phyloP scores from a whole-genome alignment of 2,888 invertebrate genomes.

The Perdita meconis region DNA sequence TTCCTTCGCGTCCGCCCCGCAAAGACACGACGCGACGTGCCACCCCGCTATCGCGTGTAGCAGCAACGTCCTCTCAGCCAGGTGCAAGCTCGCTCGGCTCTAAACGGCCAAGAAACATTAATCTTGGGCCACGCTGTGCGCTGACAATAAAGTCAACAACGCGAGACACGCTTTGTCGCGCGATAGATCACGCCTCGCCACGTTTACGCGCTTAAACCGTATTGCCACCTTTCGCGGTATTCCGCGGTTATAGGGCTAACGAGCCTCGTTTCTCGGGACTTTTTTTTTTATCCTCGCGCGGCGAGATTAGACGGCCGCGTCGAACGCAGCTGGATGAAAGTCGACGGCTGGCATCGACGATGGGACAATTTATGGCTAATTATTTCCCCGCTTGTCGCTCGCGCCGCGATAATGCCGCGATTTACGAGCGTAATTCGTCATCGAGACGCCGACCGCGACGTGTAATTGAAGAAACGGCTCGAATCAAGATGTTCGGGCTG shows the following conservation, averaged over 20 bases:
- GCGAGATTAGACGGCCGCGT: not conserved
- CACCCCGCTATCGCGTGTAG: not conserved
- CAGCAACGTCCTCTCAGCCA: conserved; percentile 10
- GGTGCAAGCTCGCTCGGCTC: conserved; percentile 25
- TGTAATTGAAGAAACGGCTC: conserved; percentile 47
- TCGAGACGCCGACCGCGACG: conserved; percentile 41
- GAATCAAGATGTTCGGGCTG: conserved; percentile 61
- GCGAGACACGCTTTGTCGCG: conserved; percentile 37
- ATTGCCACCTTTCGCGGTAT: not conserved
- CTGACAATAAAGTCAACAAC: conserved; percentile 51
- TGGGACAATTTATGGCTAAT: conserved; percentile 65
- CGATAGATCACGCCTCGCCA: conserved; percentile 41
- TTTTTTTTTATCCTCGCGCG: not conserved
- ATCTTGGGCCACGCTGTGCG: conserved; percentile 40
- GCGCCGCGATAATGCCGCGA: conserved; percentile 42
- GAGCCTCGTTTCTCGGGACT: conserved; percentile 2
- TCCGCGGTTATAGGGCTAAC: conserved; percentile 36
- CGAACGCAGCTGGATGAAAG: conserved; percentile 22
- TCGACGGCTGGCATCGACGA: conserved; percentile 23
- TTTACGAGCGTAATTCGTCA: conserved; percentile 62
- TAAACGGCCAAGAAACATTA: conserved; percentile 47
- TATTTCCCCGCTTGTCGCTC: conserved; percentile 36
- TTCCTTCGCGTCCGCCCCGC: conserved; percentile 4
- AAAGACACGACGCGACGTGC: not conserved
- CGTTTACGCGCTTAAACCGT: conserved; percentile 18